Evolutionary conservation across 2,113 vertebrate genomes (phyloP).

Genomic region (Piaya cayana): DNA sequence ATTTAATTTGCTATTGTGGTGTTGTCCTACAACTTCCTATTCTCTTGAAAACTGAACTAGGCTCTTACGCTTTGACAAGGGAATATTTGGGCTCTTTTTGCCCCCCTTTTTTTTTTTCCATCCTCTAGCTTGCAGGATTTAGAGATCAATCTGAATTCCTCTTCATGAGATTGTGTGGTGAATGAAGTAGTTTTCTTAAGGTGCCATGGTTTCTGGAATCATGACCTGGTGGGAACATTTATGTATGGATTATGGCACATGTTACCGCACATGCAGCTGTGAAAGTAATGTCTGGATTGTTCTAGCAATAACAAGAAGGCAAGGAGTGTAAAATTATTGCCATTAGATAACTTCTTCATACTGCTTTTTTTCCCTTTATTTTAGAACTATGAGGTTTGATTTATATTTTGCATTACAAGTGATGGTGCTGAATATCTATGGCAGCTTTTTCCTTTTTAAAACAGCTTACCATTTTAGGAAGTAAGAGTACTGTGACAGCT

Average conservation of each 20-base stretch:
- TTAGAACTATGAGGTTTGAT: background rate
- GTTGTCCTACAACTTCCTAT: background rate
- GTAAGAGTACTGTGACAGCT: background rate
- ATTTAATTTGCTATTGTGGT: background rate
- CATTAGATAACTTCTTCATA: background rate
- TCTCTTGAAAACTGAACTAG: background rate
- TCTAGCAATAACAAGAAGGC: background rate
- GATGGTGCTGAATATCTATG: background rate
- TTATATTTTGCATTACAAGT: background rate
- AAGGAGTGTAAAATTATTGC: background rate
- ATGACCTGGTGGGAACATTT: background rate
- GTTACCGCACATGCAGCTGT: background rate
- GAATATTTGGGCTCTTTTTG: background rate
- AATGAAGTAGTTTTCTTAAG: background rate
- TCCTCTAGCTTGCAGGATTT: background rate
- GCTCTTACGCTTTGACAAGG: background rate
- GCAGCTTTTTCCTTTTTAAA: constrained; percentile 13
- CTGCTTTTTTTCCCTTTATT: background rate
- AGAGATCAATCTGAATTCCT: background rate
- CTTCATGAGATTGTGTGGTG: background rate
- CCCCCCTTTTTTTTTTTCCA: background rate
- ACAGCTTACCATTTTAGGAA: background rate
- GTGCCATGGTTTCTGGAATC: background rate
- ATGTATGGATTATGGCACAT: background rate
- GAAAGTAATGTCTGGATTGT: background rate